Evolutionary conservation across 2,113 vertebrate genomes (phyloP).

Genomic region (Climacteris rufus): DNA sequence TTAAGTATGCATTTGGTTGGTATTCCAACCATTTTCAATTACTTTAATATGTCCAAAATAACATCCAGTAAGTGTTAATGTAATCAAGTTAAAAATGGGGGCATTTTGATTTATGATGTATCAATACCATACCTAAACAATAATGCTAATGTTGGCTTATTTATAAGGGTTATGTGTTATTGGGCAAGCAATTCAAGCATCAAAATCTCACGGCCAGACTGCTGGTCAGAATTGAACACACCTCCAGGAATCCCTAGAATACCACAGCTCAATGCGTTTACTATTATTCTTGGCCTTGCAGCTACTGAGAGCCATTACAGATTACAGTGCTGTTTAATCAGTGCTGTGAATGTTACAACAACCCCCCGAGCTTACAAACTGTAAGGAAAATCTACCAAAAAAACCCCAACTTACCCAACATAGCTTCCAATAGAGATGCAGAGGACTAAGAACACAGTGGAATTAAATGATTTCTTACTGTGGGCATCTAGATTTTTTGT

Average conservation of each 20-base stretch:
- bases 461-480: not conserved
- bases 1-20: not conserved
- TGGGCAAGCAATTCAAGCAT: not conserved
- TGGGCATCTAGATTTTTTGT: not conserved
- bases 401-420: not conserved
- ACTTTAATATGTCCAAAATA: not conserved
- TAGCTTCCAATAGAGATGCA: not conserved
- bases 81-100: not conserved
- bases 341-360: not conserved
- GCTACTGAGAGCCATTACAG: not conserved
- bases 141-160: not conserved
- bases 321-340: not conserved
- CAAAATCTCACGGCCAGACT: not conserved
- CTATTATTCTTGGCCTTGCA: not conserved
- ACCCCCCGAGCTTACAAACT: not conserved
- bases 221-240: not conserved
- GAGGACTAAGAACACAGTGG: not conserved
- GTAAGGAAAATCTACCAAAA: not conserved
- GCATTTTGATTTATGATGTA: not conserved
- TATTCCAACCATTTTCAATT: not conserved
- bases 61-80: not conserved
- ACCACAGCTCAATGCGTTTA: not conserved
- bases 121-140: not conserved
- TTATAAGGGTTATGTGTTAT: not conserved
- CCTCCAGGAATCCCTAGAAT: not conserved